Evolutionary conservation across 2,888 invertebrate species (phyloP), one percentile per base, ranked within the genome.

Genomic region (Amphipyra berbera): DNA sequence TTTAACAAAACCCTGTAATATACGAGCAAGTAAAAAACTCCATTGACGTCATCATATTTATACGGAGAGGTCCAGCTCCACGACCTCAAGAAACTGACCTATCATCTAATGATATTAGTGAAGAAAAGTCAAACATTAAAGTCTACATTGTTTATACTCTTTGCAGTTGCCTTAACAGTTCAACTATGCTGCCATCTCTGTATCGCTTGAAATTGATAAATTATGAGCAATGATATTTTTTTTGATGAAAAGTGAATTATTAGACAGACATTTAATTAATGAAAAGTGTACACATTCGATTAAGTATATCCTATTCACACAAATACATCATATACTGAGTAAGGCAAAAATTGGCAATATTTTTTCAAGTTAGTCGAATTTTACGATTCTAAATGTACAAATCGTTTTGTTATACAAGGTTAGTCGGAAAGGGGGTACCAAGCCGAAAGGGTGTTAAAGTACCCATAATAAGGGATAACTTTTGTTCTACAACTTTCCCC

Each of bases 311-410:
- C 44, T 47, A 50, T 63, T 55, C 52, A 60, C 38, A 63, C 30
- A 7, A 30, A 30, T 30, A 73, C 30, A 53, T 63, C 13, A 56
- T 12, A 64, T 61, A 68, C 14, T 21, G 60, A 68, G 61, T 64
- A 77, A 77, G 77, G 77, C 77, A 77, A 73, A 78, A 61, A 61
- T 72, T 76, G 79, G 77, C 77, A 76, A 76, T 69, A 58, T 48
- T 13, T 52, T 52, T 65, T 72, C 35, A 69, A 60, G 38, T 56
- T 61, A 67, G 53, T 67, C 56, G 33, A 73, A 57, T 53, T 21
- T 48, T 66, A 54, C 14, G 37, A 30, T 63, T 63, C 37, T 53
- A 63, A 47, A 68, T 52, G 10, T 63, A 57, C 41, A 53, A 56
- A 49, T 35, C 61, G 10, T 41, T 46, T 13, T 37, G 37, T 27